phyloP scores from a whole-genome alignment of 2,113 vertebrate species.

The Leiothrix lutea region DNA sequence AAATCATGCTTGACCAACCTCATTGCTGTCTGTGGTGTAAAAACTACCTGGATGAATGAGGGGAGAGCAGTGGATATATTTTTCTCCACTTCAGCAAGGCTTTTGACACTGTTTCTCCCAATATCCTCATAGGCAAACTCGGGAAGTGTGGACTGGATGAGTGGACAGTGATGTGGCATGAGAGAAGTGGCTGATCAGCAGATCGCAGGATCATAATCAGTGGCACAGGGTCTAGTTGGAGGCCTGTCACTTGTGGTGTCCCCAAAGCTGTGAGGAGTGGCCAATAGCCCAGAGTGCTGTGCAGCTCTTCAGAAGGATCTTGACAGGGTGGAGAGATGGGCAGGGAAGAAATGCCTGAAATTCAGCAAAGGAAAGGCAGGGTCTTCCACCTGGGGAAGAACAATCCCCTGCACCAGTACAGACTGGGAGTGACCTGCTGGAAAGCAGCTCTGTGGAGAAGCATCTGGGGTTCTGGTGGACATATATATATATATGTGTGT shows the following conservation, averaged over 20 bases:
- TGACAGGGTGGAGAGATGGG: fast-evolving
- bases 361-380: background rate
- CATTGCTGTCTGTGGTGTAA: background rate
- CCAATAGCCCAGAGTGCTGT: fast-evolving
- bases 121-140: background rate
- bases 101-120: background rate
- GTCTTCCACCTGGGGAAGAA: background rate
- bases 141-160: background rate
- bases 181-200: background rate
- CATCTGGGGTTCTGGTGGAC: background rate
- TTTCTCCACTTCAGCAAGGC: background rate
- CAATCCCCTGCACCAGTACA: fast-evolving
- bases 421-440: fast-evolving
- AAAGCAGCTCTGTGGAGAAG: background rate
- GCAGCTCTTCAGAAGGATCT: background rate
- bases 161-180: too few relatives aligned
- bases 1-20: background rate
- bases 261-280: background rate
- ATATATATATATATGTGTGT: background rate
- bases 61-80: background rate
- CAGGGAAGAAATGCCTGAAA: background rate
- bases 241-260: background rate
- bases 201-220: background rate
- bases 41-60: background rate
- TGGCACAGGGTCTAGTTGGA: background rate